phyloP scores from a whole-genome alignment of 1,140 invertebrate species.

The Eubasilissa regina region DNA sequence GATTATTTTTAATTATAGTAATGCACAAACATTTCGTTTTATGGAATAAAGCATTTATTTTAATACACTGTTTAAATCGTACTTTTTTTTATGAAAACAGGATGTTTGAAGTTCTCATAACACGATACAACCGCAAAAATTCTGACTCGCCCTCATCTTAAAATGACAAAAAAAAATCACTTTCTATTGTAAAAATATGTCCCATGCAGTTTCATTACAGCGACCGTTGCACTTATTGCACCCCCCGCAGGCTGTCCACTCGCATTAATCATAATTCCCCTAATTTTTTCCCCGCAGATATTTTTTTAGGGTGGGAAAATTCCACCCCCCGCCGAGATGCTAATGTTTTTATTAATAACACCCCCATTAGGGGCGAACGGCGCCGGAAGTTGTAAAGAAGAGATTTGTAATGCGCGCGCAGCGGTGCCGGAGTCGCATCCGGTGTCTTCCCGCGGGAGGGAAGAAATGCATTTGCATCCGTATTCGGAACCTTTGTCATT shows the following conservation, averaged over 20 bases:
- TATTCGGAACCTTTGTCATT: background rate
- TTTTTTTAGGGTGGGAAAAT: conserved; percentile 13
- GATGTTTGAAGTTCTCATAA: too few species aligned
- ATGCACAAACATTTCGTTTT: too few species aligned
- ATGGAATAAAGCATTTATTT: too few species aligned
- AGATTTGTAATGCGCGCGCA: conserved; percentile 58
- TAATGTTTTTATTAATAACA: conserved; percentile 55
- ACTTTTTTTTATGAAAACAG: too few species aligned
- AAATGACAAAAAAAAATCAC: conserved; percentile 17
- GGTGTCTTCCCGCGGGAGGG: conserved; percentile 37
- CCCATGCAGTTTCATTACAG: conserved; percentile 11
- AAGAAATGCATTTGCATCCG: conserved; percentile 41
- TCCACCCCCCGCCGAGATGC: conserved; percentile 26
- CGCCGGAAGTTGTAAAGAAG: conserved; percentile 60
- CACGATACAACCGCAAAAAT: too few species aligned
- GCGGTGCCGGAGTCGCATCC: conserved; percentile 38
- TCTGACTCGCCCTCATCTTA: background rate
- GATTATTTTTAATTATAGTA: too few species aligned
- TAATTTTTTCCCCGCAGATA: conserved; percentile 22
- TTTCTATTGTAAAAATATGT: conserved; percentile 21
- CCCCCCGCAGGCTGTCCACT: conserved; percentile 20
- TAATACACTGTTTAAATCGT: too few species aligned
- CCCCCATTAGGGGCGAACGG: conserved; percentile 51
- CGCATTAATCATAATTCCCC: conserved; percentile 43
- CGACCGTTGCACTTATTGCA: conserved; percentile 48